Evolutionary conservation across 2,888 invertebrate genomes (phyloP).

Genomic region (Nemoura dubitans): DNA sequence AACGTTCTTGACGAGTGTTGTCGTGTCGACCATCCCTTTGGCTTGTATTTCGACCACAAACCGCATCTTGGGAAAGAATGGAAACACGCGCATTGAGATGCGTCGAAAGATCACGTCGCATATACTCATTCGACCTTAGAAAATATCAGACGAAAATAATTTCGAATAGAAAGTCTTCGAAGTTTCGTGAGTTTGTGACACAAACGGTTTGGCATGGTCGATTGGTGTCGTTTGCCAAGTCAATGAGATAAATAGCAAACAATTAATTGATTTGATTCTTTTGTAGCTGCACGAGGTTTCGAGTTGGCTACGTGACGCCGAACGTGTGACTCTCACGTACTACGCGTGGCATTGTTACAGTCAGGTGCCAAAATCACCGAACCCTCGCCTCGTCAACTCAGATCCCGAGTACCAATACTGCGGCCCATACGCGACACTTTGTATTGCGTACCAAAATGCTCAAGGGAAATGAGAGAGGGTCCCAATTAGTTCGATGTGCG

Average conservation of each 20-base stretch:
- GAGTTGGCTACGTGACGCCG: neutral
- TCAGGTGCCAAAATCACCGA: neutral
- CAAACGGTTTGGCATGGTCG: neutral
- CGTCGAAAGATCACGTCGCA: slow-evolving; percentile 4
- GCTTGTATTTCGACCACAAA: neutral
- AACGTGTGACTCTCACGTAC: neutral
- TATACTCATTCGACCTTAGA: neutral
- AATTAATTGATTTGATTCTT: slow-evolving; percentile 7
- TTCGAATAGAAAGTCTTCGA: neutral
- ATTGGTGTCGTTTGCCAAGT: neutral
- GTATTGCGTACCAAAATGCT: too few species aligned
- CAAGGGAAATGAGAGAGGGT: too few species aligned
- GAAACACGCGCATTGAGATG: neutral
- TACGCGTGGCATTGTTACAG: neutral
- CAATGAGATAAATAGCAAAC: neutral
- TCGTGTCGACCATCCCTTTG: too few species aligned
- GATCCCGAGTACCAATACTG: too few species aligned
- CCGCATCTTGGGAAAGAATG: neutral
- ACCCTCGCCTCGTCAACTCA: too few species aligned
- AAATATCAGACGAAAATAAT: neutral
- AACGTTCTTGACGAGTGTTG: too few species aligned
- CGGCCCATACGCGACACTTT: too few species aligned
- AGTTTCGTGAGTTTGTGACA: neutral
- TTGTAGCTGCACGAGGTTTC: neutral
- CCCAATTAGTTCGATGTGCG: too few species aligned